Evolutionary conservation across 2,113 vertebrate genomes (phyloP), one percentile per base, ranked within the genome.

Genomic region (Epinephelus lanceolatus): DNA sequence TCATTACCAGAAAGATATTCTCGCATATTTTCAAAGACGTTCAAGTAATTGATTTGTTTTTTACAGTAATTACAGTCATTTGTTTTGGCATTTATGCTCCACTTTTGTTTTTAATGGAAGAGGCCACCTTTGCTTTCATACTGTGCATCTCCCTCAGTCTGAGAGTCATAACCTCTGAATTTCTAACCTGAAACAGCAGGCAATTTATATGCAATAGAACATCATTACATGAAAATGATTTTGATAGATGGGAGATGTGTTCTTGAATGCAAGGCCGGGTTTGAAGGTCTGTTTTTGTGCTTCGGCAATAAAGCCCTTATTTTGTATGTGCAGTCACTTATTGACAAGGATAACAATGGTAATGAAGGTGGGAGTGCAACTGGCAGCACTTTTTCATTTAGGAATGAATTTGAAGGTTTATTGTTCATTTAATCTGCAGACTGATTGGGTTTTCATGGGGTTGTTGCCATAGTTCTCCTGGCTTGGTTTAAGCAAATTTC

Each of bases 381-480:
- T 55, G 55, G 80, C 78, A 63, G 67, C 65, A 49, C 59, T 57
- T 68, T 86, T 63, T 78, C 51, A 83, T 86, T 88, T 77, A 66
- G 77, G 83, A 88, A 82, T 42, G 33, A 52, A 74, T 84, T 81
- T 63, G 63, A 91, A 87, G 77, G 83, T 88, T 47, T 77, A 47
- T 33, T 86, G 3, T 85, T 92, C 55, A 81, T 89, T 89, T 68
- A 71, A 76, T 71, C 71, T 71, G 70, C 15, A 62, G 30, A 57
- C 62, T 83, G 80, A 90, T 90, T 89, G 76, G 60, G 40, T 77
- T 88, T 81, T 86, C 55, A 78, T 59, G 23, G 40, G 21, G 76
- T 78, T 84, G 91, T 94, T 93, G 92, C 92, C 79, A 84, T 89
- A 88, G 93, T 47, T 85, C 80, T 75, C 76, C 71, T 56, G 80